A percentile compares a stretch with the other conserved stretches of the same genome.
Conservation (phyloP, 1,140 invertebrate species). For the Drosophila biarmipes region DNA sequence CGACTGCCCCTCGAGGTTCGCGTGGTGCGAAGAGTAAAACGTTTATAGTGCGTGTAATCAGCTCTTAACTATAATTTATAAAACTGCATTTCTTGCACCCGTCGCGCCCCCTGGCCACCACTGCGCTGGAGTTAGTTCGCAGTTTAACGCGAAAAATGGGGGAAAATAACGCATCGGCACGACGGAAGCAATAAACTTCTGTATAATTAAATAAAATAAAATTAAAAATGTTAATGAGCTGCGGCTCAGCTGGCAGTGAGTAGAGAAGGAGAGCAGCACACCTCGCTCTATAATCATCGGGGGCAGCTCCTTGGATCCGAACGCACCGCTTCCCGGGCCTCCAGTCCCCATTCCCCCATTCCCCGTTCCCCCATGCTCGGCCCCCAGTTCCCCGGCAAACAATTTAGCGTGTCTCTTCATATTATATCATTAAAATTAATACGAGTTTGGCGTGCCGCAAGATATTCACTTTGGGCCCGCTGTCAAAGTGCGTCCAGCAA, state of each 20-base stretch:
- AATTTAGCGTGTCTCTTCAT: slow-evolving; percentile 80
- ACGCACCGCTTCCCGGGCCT: slow-evolving; percentile 9
- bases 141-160: slow-evolving; percentile 61
- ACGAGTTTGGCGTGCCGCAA: slow-evolving; percentile 74
- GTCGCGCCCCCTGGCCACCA: not conserved
- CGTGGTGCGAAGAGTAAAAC: slow-evolving; percentile 65
- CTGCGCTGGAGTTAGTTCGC: slow-evolving; percentile 55
- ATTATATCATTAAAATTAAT: slow-evolving; percentile 83
- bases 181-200: slow-evolving; percentile 79
- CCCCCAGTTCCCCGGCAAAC: slow-evolving; percentile 63
- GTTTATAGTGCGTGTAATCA: slow-evolving; percentile 82
- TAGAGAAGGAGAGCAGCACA: not conserved
- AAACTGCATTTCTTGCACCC: slow-evolving; percentile 48
- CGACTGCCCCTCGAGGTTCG: slow-evolving; percentile 20
- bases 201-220: slow-evolving; percentile 83
- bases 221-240: slow-evolving; percentile 80
- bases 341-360: not conserved
- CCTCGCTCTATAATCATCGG: slow-evolving; percentile 36
- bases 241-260: not conserved
- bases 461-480: slow-evolving; percentile 50
- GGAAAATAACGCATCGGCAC: slow-evolving; percentile 63
- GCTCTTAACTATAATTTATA: slow-evolving; percentile 82
- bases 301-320: slow-evolving; percentile 5
- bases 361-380: not conserved
- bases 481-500: slow-evolving; percentile 57